Evolutionary conservation across 2,888 invertebrate species (phyloP), one percentile per base, ranked within the genome.

Genomic region (Ophraella communa): DNA sequence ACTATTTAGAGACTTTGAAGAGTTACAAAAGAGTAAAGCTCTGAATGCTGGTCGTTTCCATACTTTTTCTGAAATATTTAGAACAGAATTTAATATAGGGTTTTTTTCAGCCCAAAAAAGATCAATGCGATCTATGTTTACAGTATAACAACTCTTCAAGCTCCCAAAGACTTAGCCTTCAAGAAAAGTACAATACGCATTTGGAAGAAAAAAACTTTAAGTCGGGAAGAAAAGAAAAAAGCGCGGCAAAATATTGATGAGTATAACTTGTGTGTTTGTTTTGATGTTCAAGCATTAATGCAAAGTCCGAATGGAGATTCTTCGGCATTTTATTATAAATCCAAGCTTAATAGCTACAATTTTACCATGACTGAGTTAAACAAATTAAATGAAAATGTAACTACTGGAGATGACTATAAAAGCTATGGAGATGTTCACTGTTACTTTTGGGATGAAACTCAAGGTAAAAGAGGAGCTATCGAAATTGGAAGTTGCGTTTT

Each of bases 121-220:
- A 54, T 54, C 23, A 54, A 23, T 54, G 54, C 39, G 39, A 42
- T 18, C 3, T 54, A 1, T 54, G 42, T 54, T n/a, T 39, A 21
- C 11, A 18, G 45, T 45, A 17, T 5, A n/a, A n/a, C n/a, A n/a
- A n/a, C n/a, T n/a, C n/a, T n/a, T n/a, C n/a, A n/a, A n/a, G n/a
- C n/a, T 10, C 3, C 20, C 14, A 45, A 45, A 5, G 18, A 17
- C n/a, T n/a, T n/a, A n/a, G n/a, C n/a, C n/a, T n/a, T 14, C 7
- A 1, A 14, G 27, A 45, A 14, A 45, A 18, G 18, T n/a, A 45
- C 7, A 45, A 18, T 14, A 54, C 39, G n/a, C 42, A 39, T 39
- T 14, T 17, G 5, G 20, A 33, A 30, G 14, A 53, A 17, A 53
- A 53, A 20, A 11, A 39, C n/a, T 4, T 5, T 7, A 18, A 45